Percentiles rank a stretch among this genome's conserved stretches.
Evolutionary conservation across 1,140 invertebrate species (phyloP).

Genomic region (Prorops nasuta): DNA sequence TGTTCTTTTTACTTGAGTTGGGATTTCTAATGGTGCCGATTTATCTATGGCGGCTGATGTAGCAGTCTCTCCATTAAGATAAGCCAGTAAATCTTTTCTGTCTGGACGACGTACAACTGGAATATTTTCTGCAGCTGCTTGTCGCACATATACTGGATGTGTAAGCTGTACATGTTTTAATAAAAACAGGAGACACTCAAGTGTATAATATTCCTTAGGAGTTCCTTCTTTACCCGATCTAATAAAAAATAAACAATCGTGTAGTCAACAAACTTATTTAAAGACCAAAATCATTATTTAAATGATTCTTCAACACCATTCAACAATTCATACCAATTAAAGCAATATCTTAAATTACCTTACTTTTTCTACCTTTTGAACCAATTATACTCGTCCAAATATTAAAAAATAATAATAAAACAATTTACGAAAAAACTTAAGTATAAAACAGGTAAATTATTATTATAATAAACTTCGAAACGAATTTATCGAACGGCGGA

Average conservation of each 20-base stretch:
- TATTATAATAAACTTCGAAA: no score
- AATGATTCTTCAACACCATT: no score
- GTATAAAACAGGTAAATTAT: no score
- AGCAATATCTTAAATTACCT: no score
- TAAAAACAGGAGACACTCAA: slow-evolving; percentile 93
- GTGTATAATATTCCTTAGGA: slow-evolving; percentile 93
- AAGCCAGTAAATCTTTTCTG: slow-evolving; percentile 91
- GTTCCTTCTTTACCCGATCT: slow-evolving; percentile 96
- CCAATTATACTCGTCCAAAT: no score
- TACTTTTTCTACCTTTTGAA: no score
- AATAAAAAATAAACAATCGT: not conserved
- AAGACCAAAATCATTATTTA: no score
- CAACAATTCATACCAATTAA: no score
- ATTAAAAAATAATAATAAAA: no score
- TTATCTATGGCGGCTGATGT: slow-evolving; percentile 94
- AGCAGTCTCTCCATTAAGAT: slow-evolving; percentile 92
- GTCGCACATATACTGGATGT: slow-evolving; percentile 94
- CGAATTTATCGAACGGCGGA: no score
- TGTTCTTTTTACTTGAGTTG: slow-evolving; percentile 84
- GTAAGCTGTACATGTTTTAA: slow-evolving; percentile 90
- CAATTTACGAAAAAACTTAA: no score
- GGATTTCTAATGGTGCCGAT: slow-evolving; percentile 94
- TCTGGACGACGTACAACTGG: slow-evolving; percentile 89
- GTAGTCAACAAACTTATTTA: no score
- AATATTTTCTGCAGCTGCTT: slow-evolving; percentile 93